A percentile compares a stretch with the other conserved stretches of the same genome.
Conservation (phyloP, 1,140 invertebrate genomes). For the Pissodes strobi region DNA sequence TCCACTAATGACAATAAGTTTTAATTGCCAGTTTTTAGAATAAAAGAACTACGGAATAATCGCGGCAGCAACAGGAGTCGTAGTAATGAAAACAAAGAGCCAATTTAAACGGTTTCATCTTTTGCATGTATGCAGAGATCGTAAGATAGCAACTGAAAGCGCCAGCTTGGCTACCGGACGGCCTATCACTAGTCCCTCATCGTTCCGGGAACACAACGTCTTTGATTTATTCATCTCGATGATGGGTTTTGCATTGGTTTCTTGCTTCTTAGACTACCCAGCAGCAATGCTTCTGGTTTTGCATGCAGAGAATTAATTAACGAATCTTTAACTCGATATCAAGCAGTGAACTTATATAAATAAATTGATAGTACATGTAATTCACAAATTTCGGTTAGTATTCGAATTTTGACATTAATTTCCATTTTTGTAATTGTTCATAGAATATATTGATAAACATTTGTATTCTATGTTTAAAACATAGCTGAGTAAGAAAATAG, state of each 20-base stretch:
- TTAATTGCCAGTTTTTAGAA: conserved; percentile 10
- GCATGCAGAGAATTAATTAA: conserved; percentile 22
- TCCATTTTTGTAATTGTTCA: too few species aligned
- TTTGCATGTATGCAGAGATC: conserved; percentile 40
- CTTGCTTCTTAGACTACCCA: conserved; percentile 3
- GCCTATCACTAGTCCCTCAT: conserved; percentile 40
- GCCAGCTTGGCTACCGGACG: conserved; percentile 39
- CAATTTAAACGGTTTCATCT: conserved; percentile 49
- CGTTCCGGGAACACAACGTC: conserved; percentile 41
- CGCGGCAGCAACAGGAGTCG: conserved; percentile 7
- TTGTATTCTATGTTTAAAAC: too few species aligned
- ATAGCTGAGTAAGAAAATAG: too few species aligned
- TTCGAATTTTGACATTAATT: too few species aligned
- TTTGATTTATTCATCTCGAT: conserved; percentile 49
- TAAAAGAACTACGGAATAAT: too few species aligned
- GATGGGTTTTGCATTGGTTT: conserved; percentile 23
- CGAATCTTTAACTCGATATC: too few species aligned
- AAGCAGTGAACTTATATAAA: too few species aligned
- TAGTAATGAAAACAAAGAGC: conserved; percentile 48
- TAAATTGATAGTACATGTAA: too few species aligned
- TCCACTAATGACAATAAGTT: not conserved
- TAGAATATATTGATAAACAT: too few species aligned
- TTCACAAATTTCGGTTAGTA: too few species aligned
- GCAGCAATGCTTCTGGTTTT: conserved; percentile 3
- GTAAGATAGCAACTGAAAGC: conserved; percentile 33